Base-by-base conservation (phyloP, 2,888 invertebrate genomes). In the Agapostemon virescens region DNA sequence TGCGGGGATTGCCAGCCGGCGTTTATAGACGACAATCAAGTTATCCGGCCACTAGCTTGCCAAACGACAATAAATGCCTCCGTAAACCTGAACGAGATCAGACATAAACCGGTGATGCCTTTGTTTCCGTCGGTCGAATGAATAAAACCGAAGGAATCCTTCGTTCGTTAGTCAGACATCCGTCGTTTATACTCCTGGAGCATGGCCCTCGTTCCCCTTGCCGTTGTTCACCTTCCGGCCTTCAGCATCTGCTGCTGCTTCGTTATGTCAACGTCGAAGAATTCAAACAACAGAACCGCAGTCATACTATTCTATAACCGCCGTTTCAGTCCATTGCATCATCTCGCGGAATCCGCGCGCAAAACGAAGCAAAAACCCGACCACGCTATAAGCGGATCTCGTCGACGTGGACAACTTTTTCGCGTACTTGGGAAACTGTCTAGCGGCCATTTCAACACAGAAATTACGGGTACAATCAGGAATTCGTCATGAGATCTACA, bases 51-150 rank as follows among this genome's bases (percentile, higher is more conserved):
- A 58, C n/a, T 66, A 63, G n/a, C 45, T 75, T 69, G 74, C 69
- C 75, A 67, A 77, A 77, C 75, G 79, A 77, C 78, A 85, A 87
- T 85, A 87, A 89, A 88, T 86, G 85, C 64, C 36, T 66, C 69
- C 81, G 78, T 83, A 84, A 86, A 86, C 66, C 79, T 73, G 76
- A 81, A 83, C 83, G 73, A 83, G 82, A 87, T 88, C 86, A 87
- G 80, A 86, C 79, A 77, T 69, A 81, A 78, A 23, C 55, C 63
- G 20, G 7, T 33, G 30, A 61, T 33, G 30, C 20, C 3, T 33
- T 1, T 20, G 33, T 33, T 20, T 11, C 30, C 61, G 20, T 17
- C 26, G 55, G 26, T 6, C 26, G 5, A 26, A 55, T 26, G 55
- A 26, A 55, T 55, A 55, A 55, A 55, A 55, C 55, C 26, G 26